Base-by-base conservation (phyloP, 1,140 invertebrate species). In the Polypedilum pembai region DNA sequence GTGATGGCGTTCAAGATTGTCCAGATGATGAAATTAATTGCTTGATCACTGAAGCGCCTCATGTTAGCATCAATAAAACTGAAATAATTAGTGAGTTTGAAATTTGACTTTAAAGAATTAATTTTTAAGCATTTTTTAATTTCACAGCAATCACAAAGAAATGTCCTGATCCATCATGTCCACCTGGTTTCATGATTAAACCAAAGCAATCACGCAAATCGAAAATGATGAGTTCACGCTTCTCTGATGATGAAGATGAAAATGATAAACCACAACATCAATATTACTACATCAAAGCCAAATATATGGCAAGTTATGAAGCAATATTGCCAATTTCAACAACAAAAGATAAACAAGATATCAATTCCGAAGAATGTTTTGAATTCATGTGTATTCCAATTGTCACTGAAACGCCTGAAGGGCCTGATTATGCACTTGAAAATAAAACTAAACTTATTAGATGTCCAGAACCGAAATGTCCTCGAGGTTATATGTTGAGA, bases 1-100 rank as follows among this genome's bases (percentile, higher is more conserved):
- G 94, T 82, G 88, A 96, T 80, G 92, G 92, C 0, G 82, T 94
- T 0, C 85, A 88, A 76, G 90, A 96, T 79, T 96, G 94, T 80
- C 88, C 88, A 2, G 92, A 94, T 82, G 94, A 96, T 82, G 94
- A 96, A 82, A 81, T 83, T 2, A 83, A 88, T 75, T 95, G 93
- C 79, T 78, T 80, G 56, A 83, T 83, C 3, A 83, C 79, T 41
- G 79, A 77, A 5, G 77, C 78, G 18, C 45, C 75, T 24, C 79
- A 78, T 76, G 41, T 75, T 74, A 66, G 10, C 75, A 73, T 20
- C 41, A 76, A 69, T 75, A 73, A 7, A 75, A 75, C 21, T 41
- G 75, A 72, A 63, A 77, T 63, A 76, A 79, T 40, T 73, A 81
- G 40, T 78, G 79, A 81, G 56, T 76, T 79, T 76, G 1, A 33